Evolutionary conservation across 2,797 vertebrate species (phyloP), one percentile per base, ranked within the genome.

Genomic region (Acrossocheilus wenchowensis): DNA sequence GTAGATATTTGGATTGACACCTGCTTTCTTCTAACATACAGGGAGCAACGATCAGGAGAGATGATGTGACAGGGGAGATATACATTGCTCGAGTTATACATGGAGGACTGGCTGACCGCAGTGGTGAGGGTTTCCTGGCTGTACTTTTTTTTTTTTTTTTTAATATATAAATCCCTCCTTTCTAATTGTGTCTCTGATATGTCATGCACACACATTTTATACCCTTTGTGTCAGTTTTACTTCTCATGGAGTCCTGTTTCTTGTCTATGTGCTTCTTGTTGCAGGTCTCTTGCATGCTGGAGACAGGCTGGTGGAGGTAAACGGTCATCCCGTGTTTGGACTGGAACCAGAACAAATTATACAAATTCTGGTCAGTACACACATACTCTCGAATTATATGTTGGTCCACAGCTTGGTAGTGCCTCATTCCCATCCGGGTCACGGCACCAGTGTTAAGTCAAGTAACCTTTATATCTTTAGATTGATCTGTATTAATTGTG

Each of bases 1-100:
- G 36, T 30, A 36, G 48, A 34, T 36, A 6, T 68, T 66, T 39
- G n/a, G 6, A 1, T 64, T 10, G 45, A 72, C 41, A 52, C 26
- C 48, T 90, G 48, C 50, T 87, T 26, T 84, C 12, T 45, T 62
- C 39, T 89, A 84, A 41, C 36, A 80, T 81, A 17, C 73, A 99
- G 98, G 98, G 98, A 91, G 98, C 98, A 0, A 99, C 98, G 4
- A 99, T 99, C 92, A 98, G 98, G 90, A 96, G 97, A 89, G 97
- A 98, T 0, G 97, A 98, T 81, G 82, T 94, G 90, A 97, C 98
- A 0, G 98, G 98, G 9, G 97, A 98, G 89, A 98, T 99, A 85
- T 97, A 97, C 0, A 94, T 99, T 79, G 98, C 98, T 84, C 96
- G 98, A 57, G 94, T 99, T 90, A 99, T 99, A 92, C 96, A 97